Evolutionary conservation across 1,140 invertebrate species (phyloP), one percentile per base, ranked within the genome.

Genomic region (Matsumurasca onukii): DNA sequence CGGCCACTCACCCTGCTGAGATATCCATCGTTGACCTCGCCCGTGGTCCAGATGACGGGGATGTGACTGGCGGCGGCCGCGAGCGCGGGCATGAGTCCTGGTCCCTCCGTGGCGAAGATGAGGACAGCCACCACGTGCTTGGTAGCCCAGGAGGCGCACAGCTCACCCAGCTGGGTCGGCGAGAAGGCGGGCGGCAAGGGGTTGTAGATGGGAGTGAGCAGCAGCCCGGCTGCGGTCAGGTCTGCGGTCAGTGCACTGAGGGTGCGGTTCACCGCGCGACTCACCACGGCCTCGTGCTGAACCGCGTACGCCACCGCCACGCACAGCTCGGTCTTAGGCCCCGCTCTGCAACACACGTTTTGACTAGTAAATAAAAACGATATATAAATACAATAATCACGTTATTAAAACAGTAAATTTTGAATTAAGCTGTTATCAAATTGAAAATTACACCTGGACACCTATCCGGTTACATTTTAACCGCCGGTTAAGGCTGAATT

Each of bases 1-100:
- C n/a, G n/a, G n/a, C n/a, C 34, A 65, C 67, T 55, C 59, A 71
- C 67, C 67, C 61, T 30, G 31, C 48, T 51, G n/a, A 67, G 63
- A 27, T 70, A 66, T 1, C 64, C 69, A 39, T 64, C 17, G 20
- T 59, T 39, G 34, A 69, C 48, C 39, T 65, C 64, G 13, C 68
- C 59, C 27, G 63, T 61, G 5, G 66, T 51, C 70, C 70, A 72
- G n/a, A 72, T 25, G 22, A 69, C 68, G n/a, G 70, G 70, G 24
- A 72, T 61, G 64, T 61, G 51, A n/a, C 51, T 29, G 29, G 34
- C 45, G 20, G 64, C 52, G 24, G 68, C 62, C 17, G 70, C 68
- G 17, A 72, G 30, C 5, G 68, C 68, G 15, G 64, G 45, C n/a
- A 34, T 68, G 24, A 64, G 31, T 12, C 63, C 62, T 17, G 61